phyloP scores from a whole-genome alignment of 2,888 invertebrate genomes.

The Hermaeophaga mercurialis region DNA sequence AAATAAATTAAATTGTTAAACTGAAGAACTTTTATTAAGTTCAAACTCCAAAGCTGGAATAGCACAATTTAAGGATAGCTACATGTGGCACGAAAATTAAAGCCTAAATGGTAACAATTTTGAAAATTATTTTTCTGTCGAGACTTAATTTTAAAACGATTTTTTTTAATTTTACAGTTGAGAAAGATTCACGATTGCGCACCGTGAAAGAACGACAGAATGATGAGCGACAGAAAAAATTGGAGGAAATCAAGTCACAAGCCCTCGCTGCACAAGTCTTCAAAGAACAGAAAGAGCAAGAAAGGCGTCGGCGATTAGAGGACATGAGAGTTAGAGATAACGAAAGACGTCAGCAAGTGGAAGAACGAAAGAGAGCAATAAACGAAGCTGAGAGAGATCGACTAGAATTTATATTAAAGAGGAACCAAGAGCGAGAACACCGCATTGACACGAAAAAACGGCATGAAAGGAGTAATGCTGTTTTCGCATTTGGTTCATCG shows the following conservation, averaged over 20 bases:
- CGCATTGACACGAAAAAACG: slow-evolving; percentile 76
- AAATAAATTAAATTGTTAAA: too few relatives aligned
- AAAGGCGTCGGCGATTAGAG: slow-evolving; percentile 79
- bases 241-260: slow-evolving; percentile 88
- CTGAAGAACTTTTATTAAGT: too few relatives aligned
- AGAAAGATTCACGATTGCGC: slow-evolving; percentile 71
- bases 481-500: slow-evolving; percentile 91
- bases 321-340: slow-evolving; percentile 80
- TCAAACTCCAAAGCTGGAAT: too few relatives aligned
- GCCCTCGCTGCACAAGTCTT: slow-evolving; percentile 88
- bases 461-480: slow-evolving; percentile 74
- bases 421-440: slow-evolving; percentile 65
- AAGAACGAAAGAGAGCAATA: slow-evolving; percentile 87
- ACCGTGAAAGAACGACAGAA: slow-evolving; percentile 85
- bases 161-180: too few relatives aligned
- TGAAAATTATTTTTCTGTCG: too few relatives aligned
- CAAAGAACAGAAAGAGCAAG: slow-evolving; percentile 87
- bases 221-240: slow-evolving; percentile 84
- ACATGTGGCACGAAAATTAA: too few relatives aligned
- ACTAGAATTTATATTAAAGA: slow-evolving; percentile 82
- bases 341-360: slow-evolving; percentile 73
- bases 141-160: too few relatives aligned
- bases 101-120: too few relatives aligned
- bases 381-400: slow-evolving; percentile 88
- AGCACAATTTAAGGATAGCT: too few relatives aligned